phyloP scores from a whole-genome alignment of 1,140 invertebrate genomes.

The Holotrichia oblita region DNA sequence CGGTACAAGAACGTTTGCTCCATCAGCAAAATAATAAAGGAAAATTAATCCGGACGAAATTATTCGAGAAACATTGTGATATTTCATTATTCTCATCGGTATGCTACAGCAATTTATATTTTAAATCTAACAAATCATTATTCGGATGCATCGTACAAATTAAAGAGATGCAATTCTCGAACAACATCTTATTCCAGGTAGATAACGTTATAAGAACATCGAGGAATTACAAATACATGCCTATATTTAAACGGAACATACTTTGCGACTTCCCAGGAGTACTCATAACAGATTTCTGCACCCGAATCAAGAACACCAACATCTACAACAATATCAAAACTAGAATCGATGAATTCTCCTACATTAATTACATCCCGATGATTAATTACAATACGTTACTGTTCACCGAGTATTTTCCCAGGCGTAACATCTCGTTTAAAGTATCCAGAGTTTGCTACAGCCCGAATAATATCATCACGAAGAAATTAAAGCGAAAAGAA shows the following conservation, averaged over 20 bases:
- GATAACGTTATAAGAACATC: conserved; percentile 43
- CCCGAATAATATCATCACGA: conserved; percentile 35
- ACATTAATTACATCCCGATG: conserved; percentile 38
- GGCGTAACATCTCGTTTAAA: conserved; percentile 37
- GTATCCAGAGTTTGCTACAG: conserved; percentile 43
- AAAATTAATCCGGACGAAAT: neutral
- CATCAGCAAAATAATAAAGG: neutral
- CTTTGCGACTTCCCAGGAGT: conserved; percentile 23
- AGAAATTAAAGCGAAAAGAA: conserved; percentile 40
- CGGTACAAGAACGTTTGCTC: neutral
- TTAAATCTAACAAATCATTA: conserved; percentile 52
- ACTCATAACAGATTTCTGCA: neutral
- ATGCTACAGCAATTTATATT: conserved; percentile 54
- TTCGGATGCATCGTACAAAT: conserved; percentile 45
- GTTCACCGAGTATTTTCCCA: conserved; percentile 38
- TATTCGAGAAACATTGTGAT: neutral
- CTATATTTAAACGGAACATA: conserved; percentile 14
- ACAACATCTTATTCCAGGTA: conserved; percentile 38
- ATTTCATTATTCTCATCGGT: neutral
- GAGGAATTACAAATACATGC: conserved; percentile 43
- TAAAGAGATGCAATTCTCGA: conserved; percentile 43
- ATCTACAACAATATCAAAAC: conserved; percentile 43
- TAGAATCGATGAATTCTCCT: conserved; percentile 23
- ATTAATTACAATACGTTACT: conserved; percentile 26
- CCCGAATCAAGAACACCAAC: neutral